These are phyloP conservation scores for Tribolium madens DNA, from an alignment of 1,140 invertebrate species.

Conservation along the genomic window DNA sequence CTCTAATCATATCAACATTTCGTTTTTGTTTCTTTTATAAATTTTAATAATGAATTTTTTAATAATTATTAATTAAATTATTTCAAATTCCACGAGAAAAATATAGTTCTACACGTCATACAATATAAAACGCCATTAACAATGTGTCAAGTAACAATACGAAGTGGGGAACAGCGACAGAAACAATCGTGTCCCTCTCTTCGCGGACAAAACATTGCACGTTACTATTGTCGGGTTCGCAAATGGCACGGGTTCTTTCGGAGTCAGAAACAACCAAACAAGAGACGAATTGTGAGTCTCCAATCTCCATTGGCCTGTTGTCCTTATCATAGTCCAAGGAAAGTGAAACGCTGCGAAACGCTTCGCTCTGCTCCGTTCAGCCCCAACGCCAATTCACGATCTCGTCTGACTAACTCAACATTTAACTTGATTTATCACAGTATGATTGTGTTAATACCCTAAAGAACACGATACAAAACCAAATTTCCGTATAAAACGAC, in stretches of 20 bases:
- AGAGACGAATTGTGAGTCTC: conserved; percentile 9
- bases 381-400: neutral
- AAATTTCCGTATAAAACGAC: conserved; percentile 59
- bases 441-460: conserved; percentile 66
- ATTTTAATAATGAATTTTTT: conserved; percentile 41
- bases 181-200: conserved; percentile 42
- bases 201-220: conserved; percentile 49
- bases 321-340: neutral
- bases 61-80: conserved; percentile 40
- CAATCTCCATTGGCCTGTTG: neutral
- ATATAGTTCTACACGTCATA: conserved; percentile 55
- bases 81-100: conserved; percentile 50
- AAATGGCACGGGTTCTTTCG: conserved; percentile 26
- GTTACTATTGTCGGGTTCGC: conserved; percentile 48
- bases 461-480: conserved; percentile 63
- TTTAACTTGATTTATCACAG: conserved; percentile 66
- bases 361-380: neutral
- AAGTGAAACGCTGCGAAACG: conserved; percentile 3
- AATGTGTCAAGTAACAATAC: conserved; percentile 57
- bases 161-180: conserved; percentile 40
- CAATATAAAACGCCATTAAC: conserved; percentile 60
- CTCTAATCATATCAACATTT: conserved; percentile 37
- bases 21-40: conserved; percentile 34
- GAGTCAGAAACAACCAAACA: neutral
- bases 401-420: conserved; percentile 61